phyloP scores from a whole-genome alignment of 2,888 invertebrate species.

The Caenorhabditis zanzibari region DNA sequence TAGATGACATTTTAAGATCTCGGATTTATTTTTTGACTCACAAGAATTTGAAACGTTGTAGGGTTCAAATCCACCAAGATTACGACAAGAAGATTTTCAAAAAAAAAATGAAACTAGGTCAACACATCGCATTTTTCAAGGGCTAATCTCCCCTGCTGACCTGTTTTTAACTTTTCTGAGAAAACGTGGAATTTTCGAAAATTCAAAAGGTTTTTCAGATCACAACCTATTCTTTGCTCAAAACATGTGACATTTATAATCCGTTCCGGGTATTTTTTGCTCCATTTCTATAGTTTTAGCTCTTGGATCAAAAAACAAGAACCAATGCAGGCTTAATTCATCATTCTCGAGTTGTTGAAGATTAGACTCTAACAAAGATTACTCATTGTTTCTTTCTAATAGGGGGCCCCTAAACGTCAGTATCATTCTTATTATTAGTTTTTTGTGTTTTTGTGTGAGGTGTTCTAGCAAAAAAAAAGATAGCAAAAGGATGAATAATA shows the following conservation, averaged over 20 bases:
- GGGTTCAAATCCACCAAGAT: no score
- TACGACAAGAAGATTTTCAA: no score
- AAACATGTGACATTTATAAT: constrained; percentile 12
- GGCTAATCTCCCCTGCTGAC: no score
- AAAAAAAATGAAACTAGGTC: no score
- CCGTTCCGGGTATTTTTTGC: background rate
- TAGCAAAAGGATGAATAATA: background rate
- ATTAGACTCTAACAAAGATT: constrained; percentile 22
- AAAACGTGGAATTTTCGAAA: no score
- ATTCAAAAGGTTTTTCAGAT: no score
- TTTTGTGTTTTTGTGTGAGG: constrained; percentile 17
- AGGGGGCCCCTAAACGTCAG: background rate
- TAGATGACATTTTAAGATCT: no score
- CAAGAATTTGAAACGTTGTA: no score
- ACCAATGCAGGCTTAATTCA: background rate
- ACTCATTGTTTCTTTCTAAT: constrained; percentile 16
- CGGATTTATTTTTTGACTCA: no score
- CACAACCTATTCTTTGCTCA: background rate
- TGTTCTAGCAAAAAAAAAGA: background rate
- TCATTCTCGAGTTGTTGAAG: background rate
- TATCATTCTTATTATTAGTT: background rate
- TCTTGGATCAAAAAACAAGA: background rate
- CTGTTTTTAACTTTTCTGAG: no score
- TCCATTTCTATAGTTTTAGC: no score
- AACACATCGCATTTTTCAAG: no score